These are phyloP conservation scores for Trachelipus rathkii DNA, from an alignment of 1,140 invertebrate genomes.

Conservation along the genomic window DNA sequence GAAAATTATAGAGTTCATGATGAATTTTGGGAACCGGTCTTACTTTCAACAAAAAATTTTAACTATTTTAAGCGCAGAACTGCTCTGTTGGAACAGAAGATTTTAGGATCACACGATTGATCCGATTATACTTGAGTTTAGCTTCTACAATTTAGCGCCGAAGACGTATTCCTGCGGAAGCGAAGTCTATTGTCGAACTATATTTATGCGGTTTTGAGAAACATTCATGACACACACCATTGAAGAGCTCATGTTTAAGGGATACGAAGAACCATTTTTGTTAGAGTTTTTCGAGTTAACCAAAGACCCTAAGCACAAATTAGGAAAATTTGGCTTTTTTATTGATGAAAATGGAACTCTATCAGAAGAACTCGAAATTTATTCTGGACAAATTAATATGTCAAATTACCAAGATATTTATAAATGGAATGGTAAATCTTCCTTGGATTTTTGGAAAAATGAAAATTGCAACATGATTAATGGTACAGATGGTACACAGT, in stretches of 20 bases:
- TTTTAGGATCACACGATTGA: conserved; percentile 13
- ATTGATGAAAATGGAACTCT: too few relatives aligned
- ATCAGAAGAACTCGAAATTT: too few relatives aligned
- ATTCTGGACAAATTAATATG: too few relatives aligned
- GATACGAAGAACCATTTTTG: conserved; percentile 67
- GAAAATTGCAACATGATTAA: too few relatives aligned
- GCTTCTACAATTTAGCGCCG: neutral
- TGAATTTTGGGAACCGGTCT: neutral
- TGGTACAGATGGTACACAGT: too few relatives aligned
- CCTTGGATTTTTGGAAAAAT: too few relatives aligned
- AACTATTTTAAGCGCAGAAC: conserved; percentile 11
- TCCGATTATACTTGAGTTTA: conserved; percentile 14
- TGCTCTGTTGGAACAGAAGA: conserved; percentile 19
- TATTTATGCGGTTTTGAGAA: conserved; percentile 24
- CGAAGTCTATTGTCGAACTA: conserved; percentile 24
- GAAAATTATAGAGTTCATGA: neutral
- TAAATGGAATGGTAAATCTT: too few relatives aligned
- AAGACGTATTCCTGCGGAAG: neutral
- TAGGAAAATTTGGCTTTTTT: too few relatives aligned
- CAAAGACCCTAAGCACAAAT: too few relatives aligned
- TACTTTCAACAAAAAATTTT: conserved; percentile 9
- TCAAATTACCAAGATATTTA: too few relatives aligned
- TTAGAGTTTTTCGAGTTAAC: conserved; percentile 23
- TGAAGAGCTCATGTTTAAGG: conserved; percentile 70
- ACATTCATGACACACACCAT: too few relatives aligned